Evolutionary conservation across 2,888 invertebrate genomes (phyloP).

Genomic region (Drosophila siamana): DNA sequence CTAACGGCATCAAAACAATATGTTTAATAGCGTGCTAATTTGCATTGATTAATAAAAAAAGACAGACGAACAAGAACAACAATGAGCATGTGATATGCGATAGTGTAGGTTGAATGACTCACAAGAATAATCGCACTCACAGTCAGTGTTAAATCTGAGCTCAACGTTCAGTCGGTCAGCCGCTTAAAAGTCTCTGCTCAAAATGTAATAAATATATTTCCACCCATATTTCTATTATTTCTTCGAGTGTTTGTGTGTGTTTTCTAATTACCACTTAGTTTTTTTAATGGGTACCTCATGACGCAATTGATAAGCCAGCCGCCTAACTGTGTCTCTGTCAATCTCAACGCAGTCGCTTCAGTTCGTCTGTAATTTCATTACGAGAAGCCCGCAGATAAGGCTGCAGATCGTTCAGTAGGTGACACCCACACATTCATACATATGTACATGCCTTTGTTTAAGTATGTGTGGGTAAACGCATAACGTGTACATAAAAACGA

Average conservation of each 20-base stretch:
- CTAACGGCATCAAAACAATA: slow-evolving; percentile 36
- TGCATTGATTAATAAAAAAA: slow-evolving; percentile 50
- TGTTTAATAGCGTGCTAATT: slow-evolving; percentile 61
- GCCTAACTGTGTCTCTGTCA: slow-evolving; percentile 20
- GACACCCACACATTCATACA: slow-evolving; percentile 30
- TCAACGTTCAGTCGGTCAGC: slow-evolving; percentile 42
- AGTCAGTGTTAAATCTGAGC: slow-evolving; percentile 32
- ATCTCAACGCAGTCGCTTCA: slow-evolving; percentile 11
- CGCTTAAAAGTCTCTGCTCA: slow-evolving; percentile 1
- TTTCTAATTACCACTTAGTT: slow-evolving; percentile 17
- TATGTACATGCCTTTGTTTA: not conserved
- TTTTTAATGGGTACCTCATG: slow-evolving; percentile 33
- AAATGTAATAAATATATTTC: slow-evolving; percentile 7
- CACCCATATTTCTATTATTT: slow-evolving; percentile 15
- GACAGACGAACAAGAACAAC: not conserved
- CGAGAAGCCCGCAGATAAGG: slow-evolving; percentile 40
- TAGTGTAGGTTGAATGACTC: slow-evolving; percentile 46
- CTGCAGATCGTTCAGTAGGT: slow-evolving; percentile 38
- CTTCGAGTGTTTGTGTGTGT: not conserved
- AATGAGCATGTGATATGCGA: slow-evolving; percentile 57
- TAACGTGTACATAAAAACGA: slow-evolving; percentile 37
- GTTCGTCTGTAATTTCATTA: slow-evolving; percentile 51
- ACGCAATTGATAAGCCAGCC: slow-evolving; percentile 66
- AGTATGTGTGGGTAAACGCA: slow-evolving; percentile 1
- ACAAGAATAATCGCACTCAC: not conserved